Percentiles rank a stretch among this genome's conserved stretches.
These are phyloP conservation scores for Drosophila macrospina DNA, from an alignment of 2,888 invertebrate genomes.

Conservation along the genomic window DNA sequence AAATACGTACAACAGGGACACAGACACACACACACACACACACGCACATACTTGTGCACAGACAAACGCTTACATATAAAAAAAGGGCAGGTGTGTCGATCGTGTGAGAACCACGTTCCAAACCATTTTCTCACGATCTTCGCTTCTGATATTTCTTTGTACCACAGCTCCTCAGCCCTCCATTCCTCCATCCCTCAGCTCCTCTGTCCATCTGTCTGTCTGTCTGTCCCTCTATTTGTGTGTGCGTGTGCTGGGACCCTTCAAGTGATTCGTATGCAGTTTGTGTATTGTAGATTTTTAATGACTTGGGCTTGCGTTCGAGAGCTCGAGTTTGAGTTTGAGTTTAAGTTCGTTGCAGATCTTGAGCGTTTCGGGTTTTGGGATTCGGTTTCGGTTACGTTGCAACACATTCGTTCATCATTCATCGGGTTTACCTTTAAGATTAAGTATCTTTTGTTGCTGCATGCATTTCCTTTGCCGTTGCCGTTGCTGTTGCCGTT, in stretches of 20 bases:
- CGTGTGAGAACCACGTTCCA: constrained; percentile 86
- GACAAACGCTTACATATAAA: constrained; percentile 64
- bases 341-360: constrained; percentile 37
- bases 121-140: constrained; percentile 86
- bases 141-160: constrained; percentile 82
- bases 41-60: constrained; percentile 30
- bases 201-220: constrained; percentile 7
- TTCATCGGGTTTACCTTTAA: constrained; percentile 76
- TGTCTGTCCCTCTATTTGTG: constrained; percentile 27
- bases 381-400: constrained; percentile 71
- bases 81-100: constrained; percentile 86
- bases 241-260: constrained; percentile 62
- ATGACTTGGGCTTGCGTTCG: constrained; percentile 79
- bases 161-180: constrained; percentile 23
- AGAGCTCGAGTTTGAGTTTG: constrained; percentile 38
- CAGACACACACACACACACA: constrained; percentile 28
- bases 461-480: constrained; percentile 62
- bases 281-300: constrained; percentile 78
- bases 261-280: constrained; percentile 79
- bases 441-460: constrained; percentile 78
- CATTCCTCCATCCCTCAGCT: constrained; percentile 15
- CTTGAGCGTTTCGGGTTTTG: constrained; percentile 47
- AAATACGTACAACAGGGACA: constrained; percentile 63
- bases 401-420: constrained; percentile 74
- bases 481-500: constrained; percentile 42